These are phyloP conservation scores for Telmatochromis bifrenatus DNA, from an alignment of 2,113 vertebrate species.

Conservation along the genomic window DNA sequence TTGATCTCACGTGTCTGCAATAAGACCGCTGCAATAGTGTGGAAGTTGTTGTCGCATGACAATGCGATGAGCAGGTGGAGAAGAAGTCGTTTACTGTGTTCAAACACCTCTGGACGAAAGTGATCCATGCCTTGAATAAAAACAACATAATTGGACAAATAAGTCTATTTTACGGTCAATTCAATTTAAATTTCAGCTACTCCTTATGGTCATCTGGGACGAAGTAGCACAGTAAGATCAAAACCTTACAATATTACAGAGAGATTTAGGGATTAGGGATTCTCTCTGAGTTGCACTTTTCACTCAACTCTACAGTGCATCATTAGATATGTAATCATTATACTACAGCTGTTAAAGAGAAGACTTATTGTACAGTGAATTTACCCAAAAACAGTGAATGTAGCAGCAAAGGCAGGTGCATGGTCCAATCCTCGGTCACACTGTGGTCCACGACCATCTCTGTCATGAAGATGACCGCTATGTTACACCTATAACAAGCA, in stretches of 20 bases:
- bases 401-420: constrained; percentile 87
- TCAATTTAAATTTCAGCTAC: neutral
- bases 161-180: neutral
- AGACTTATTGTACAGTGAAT: neutral
- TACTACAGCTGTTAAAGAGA: neutral
- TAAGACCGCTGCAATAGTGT: constrained; percentile 84
- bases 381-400: constrained; percentile 93
- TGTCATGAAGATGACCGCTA: constrained; percentile 96
- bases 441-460: constrained; percentile 98
- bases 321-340: neutral
- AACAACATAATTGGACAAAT: neutral
- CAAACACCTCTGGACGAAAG: constrained; percentile 92
- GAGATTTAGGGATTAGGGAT: neutral
- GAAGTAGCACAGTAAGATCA: neutral
- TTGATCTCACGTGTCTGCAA: constrained; percentile 87
- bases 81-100: constrained; percentile 91
- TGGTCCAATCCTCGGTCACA: constrained; percentile 92
- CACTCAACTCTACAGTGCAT: neutral
- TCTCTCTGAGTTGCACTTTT: neutral
- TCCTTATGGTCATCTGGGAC: neutral
- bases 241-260: neutral
- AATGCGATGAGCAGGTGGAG: constrained; percentile 90
- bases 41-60: constrained; percentile 88
- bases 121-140: constrained; percentile 86
- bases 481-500: constrained; percentile 81